Conservation (phyloP, 2,797 vertebrate genomes). For the Anguilla anguilla region DNA sequence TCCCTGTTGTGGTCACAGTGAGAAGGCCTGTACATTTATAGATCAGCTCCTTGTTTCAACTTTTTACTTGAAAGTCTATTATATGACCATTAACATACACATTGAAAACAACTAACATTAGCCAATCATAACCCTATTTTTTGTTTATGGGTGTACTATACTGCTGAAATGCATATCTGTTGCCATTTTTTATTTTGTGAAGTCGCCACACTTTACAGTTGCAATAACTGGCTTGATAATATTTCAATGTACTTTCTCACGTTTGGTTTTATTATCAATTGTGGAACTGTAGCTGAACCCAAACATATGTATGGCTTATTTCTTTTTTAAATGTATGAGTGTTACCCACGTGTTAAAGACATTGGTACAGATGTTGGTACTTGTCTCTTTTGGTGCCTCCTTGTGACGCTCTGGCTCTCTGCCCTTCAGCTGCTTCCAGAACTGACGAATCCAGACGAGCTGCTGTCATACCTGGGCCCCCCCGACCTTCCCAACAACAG, state of each 20-base stretch:
- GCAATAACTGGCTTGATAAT: no score
- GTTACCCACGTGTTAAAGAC: no score
- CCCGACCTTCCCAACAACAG: conserved; percentile 91
- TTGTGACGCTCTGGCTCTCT: background rate
- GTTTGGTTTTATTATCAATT: no score
- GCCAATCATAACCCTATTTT: background rate
- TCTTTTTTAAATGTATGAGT: no score
- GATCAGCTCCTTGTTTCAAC: no score
- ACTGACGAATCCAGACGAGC: conserved; percentile 92
- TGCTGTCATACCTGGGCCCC: conserved; percentile 92
- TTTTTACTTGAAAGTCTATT: background rate
- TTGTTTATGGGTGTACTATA: background rate
- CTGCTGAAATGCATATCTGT: background rate
- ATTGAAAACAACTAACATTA: background rate
- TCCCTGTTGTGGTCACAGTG: background rate
- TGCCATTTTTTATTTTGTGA: no score
- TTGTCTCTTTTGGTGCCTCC: background rate
- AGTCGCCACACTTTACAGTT: no score
- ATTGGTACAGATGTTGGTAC: no score
- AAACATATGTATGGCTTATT: no score
- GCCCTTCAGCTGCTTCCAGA: conserved; percentile 86
- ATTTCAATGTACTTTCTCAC: no score
- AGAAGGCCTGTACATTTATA: background rate
- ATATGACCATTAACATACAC: background rate
- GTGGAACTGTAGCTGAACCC: no score